These are phyloP conservation scores for Athalia circularis DNA, from an alignment of 2,888 invertebrate species.

Conservation along the genomic window DNA sequence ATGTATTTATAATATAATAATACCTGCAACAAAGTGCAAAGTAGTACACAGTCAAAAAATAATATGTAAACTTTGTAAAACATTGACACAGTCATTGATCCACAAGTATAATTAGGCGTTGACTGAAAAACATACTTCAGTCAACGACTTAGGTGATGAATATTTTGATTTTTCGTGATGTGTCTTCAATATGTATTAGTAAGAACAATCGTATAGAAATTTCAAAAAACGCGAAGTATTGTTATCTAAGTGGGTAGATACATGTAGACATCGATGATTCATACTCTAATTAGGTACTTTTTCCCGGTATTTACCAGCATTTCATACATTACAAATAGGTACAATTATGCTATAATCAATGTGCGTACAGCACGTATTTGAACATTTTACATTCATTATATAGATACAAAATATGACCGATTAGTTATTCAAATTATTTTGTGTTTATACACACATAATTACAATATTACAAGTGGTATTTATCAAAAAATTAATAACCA, in stretches of 20 bases:
- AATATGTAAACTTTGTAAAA: not conserved
- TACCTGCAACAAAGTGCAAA: not conserved
- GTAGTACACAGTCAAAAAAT: conserved; percentile 15
- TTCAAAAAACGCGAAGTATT: not conserved
- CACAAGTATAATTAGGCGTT: not conserved
- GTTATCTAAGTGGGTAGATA: not conserved
- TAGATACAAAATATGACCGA: conserved; percentile 20
- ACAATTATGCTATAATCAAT: not conserved
- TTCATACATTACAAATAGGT: too few species aligned
- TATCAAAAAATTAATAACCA: conserved; percentile 19
- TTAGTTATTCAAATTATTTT: conserved; percentile 3
- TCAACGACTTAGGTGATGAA: not conserved
- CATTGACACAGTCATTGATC: not conserved
- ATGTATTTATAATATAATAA: conserved; percentile 13
- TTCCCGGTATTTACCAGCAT: too few species aligned
- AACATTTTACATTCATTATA: conserved; percentile 1
- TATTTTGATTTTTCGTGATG: not conserved
- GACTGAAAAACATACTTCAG: too few species aligned
- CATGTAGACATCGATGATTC: too few species aligned
- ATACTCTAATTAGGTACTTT: too few species aligned
- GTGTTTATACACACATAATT: not conserved
- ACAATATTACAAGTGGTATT: conserved; percentile 19
- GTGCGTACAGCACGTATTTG: not conserved
- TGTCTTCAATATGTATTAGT: not conserved
- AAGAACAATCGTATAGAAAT: not conserved